Evolutionary conservation across 2,113 vertebrate species (phyloP).

Genomic region (Lethenteron camtschaticum): DNA sequence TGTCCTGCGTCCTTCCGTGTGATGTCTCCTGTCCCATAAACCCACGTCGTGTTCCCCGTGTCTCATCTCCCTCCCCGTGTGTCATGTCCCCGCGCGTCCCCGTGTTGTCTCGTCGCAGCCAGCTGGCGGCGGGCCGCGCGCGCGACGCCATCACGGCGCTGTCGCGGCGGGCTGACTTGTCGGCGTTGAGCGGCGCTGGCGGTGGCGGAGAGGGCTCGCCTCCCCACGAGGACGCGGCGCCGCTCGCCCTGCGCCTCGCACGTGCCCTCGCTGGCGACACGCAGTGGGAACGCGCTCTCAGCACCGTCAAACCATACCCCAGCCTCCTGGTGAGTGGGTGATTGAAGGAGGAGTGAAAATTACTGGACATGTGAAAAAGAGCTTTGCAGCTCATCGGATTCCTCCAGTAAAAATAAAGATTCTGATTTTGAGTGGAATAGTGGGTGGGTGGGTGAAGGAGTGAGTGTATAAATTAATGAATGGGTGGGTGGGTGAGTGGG

Average conservation of each 20-base stretch:
- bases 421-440: too few relatives aligned
- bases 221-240: conserved; percentile 27
- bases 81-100: too few relatives aligned
- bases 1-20: background rate
- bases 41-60: too few relatives aligned
- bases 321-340: conserved; percentile 40
- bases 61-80: conserved; percentile 6
- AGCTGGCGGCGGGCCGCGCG: conserved; percentile 41
- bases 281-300: conserved; percentile 54
- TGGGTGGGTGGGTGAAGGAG: too few relatives aligned
- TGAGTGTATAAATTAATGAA: too few relatives aligned
- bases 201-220: conserved; percentile 38
- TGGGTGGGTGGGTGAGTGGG: too few relatives aligned
- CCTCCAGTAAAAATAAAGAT: too few relatives aligned
- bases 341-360: too few relatives aligned
- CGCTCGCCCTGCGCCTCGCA: conserved; percentile 51
- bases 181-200: conserved; percentile 46
- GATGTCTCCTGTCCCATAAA: too few relatives aligned
- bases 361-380: too few relatives aligned
- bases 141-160: conserved; percentile 79
- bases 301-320: conserved; percentile 37
- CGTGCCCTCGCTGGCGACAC: conserved; percentile 40
- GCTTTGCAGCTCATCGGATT: too few relatives aligned
- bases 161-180: conserved; percentile 52
- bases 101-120: conserved; percentile 22